A percentile compares a stretch with the other conserved stretches of the same genome.
Evolutionary conservation across 2,888 invertebrate species (phyloP).

Genomic region (Epinotia nisella): DNA sequence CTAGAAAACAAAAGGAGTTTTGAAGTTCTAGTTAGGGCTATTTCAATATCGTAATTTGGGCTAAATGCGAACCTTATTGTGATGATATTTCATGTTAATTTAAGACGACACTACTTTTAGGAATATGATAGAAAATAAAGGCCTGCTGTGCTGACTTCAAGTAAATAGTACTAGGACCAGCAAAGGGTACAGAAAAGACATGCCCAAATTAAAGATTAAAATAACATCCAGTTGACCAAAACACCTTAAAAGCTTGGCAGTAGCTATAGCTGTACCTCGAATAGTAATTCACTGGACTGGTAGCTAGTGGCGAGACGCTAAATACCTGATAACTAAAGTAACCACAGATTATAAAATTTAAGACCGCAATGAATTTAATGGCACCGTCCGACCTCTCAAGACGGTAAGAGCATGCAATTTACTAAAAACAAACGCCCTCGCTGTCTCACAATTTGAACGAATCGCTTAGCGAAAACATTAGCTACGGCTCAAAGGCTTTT

Average conservation of each 20-base stretch:
- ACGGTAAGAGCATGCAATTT: conserved; percentile 61
- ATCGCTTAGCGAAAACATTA: conserved; percentile 81
- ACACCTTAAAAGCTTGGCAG: too few species aligned
- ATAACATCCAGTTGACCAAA: too few species aligned
- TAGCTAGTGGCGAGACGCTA: conserved; percentile 4
- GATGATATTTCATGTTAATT: neutral
- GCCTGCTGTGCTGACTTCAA: too few species aligned
- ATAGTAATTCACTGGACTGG: neutral
- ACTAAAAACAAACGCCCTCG: conserved; percentile 60
- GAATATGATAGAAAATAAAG: too few species aligned
- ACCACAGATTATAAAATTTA: conserved; percentile 50
- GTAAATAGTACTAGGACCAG: too few species aligned
- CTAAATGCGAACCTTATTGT: neutral
- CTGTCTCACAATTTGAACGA: conserved; percentile 67
- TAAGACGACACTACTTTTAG: neutral
- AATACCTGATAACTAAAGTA: conserved; percentile 38
- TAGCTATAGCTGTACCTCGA: too few species aligned
- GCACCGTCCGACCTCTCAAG: conserved; percentile 52
- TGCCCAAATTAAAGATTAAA: too few species aligned
- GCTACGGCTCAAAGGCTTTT: conserved; percentile 78
- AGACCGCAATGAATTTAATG: conserved; percentile 58
- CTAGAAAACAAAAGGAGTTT: too few species aligned
- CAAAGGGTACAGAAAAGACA: too few species aligned
- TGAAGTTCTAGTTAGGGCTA: neutral
- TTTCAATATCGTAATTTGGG: neutral